Evolutionary conservation across 2,797 vertebrate species (phyloP), one percentile per base, ranked within the genome.

Genomic region (Microchirus variegatus): DNA sequence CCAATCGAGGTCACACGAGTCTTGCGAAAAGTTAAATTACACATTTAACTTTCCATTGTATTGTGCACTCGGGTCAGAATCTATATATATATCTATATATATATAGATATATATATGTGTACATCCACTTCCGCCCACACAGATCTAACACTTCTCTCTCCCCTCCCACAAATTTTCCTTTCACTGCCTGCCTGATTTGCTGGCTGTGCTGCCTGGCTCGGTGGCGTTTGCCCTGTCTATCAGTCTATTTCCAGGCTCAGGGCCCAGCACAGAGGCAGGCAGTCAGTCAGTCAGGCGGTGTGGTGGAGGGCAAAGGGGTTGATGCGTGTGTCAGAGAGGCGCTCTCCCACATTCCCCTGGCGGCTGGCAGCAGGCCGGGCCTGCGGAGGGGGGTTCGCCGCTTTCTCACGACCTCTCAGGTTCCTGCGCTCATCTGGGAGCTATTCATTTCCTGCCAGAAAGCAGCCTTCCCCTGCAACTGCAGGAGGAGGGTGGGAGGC

Each of bases 381-480:
- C 92, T 89, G 91, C 75, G 81, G 92, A 91, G 95, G 94, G 93
- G 90, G 95, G 95, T 95, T 96, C 92, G 94, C 94, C 93, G 94
- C 93, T 93, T 98, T 98, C 96, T 96, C 96, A 97, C 94, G 96
- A 96, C 96, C 96, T 97, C 94, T 95, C 95, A 94, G 95, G 95
- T 95, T 96, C 95, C 95, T 96, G 95, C 94, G 94, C 95, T 96
- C 96, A 96, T 95, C 94, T 95, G 95, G 96, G 96, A 97, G 95
- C 94, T 95, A 95, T 96, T 98, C 95, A 96, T 95, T 96, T 96
- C 95, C 96, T 97, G 96, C 95, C 96, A 96, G 95, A 94, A 95
- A 95, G 92, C 95, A 94, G 94, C 93, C 94, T 94, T 92, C 94
- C 93, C 93, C 91, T 95, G 93, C 93, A 95, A 92, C 92, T 91